Percentiles rank a stretch among this genome's conserved stretches.
Evolutionary conservation across 2,113 vertebrate species (phyloP).

Genomic region (Panurus biarmicus): DNA sequence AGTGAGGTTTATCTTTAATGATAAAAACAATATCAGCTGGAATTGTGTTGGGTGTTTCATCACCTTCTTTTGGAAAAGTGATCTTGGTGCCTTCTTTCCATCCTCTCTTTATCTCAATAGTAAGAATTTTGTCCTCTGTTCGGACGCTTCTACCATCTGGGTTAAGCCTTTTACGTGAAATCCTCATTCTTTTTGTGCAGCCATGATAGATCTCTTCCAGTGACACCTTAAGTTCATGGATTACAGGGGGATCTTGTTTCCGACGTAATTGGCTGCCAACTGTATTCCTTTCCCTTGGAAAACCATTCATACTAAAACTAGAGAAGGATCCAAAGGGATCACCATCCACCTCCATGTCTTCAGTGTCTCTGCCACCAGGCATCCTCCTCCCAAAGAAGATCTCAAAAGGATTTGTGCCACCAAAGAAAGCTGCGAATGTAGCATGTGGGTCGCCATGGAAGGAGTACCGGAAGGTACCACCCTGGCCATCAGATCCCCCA

Average conservation of each 20-base stretch:
- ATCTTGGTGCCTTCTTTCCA: conserved; percentile 99
- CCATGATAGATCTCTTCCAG: conserved; percentile 95
- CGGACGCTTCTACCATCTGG: conserved; percentile 89
- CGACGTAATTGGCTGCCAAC: conserved; percentile 81
- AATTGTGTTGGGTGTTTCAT: conserved; percentile 88
- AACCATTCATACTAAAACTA: conserved; percentile 91
- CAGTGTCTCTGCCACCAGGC: conserved; percentile 83
- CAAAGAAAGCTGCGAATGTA: conserved; percentile 96
- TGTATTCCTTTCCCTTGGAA: conserved; percentile 87
- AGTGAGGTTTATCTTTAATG: conserved; percentile 96
- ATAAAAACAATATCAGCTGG: conserved; percentile 97
- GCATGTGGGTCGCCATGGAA: conserved; percentile 97
- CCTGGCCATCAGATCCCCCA: conserved; percentile 85
- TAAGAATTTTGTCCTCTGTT: conserved; percentile 95
- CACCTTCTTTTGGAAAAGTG: conserved; percentile 94
- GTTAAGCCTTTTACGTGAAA: conserved; percentile 92
- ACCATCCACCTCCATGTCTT: conserved; percentile 96
- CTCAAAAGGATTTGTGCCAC: conserved; percentile 94
- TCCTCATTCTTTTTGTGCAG: conserved; percentile 96
- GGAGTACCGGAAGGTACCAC: conserved; percentile 90
- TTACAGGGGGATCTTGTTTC: conserved; percentile 92
- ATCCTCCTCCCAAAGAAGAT: conserved; percentile 95
- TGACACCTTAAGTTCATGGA: conserved; percentile 91
- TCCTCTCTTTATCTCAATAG: conserved; percentile 94
- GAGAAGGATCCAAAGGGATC: conserved; percentile 90